phyloP scores from a whole-genome alignment of 2,113 vertebrate genomes.

The Thunnus maccoyii region DNA sequence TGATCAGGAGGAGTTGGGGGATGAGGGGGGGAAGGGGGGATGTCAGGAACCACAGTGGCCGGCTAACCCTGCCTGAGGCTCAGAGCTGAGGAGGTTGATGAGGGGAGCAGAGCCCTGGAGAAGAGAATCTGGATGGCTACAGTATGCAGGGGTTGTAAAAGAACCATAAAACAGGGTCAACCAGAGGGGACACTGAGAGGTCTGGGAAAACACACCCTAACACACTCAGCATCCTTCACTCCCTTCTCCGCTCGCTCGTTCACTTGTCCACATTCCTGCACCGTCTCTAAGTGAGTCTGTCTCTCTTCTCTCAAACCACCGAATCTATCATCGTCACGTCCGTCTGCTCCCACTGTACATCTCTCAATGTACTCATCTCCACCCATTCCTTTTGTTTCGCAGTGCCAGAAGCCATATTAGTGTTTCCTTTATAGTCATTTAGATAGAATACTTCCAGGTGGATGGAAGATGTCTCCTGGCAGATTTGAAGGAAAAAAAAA shows the following conservation, averaged over 20 bases:
- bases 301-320: conserved; percentile 44
- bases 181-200: conserved; percentile 68
- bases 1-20: neutral
- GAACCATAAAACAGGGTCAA: conserved; percentile 79
- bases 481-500: too few relatives aligned
- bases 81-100: conserved; percentile 52
- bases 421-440: conserved; percentile 26
- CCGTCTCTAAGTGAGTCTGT: conserved; percentile 41
- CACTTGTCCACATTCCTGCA: conserved; percentile 61
- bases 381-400: conserved; percentile 18
- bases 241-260: conserved; percentile 43
- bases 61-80: conserved; percentile 65
- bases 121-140: conserved; percentile 71
- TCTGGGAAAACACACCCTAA: conserved; percentile 71
- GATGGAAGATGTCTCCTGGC: neutral
- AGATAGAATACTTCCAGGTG: conserved; percentile 40
- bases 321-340: conserved; percentile 49
- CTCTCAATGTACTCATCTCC: conserved; percentile 35
- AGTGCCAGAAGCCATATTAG: conserved; percentile 32
- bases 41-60: conserved; percentile 25
- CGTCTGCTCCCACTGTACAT: conserved; percentile 20
- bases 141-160: conserved; percentile 76
- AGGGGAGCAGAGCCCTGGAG: conserved; percentile 68
- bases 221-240: conserved; percentile 55
- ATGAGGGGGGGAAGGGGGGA: neutral